A percentile compares a stretch with the other conserved stretches of the same genome.
Evolutionary conservation across 2,888 invertebrate species (phyloP).

Genomic region (Drepana falcataria): DNA sequence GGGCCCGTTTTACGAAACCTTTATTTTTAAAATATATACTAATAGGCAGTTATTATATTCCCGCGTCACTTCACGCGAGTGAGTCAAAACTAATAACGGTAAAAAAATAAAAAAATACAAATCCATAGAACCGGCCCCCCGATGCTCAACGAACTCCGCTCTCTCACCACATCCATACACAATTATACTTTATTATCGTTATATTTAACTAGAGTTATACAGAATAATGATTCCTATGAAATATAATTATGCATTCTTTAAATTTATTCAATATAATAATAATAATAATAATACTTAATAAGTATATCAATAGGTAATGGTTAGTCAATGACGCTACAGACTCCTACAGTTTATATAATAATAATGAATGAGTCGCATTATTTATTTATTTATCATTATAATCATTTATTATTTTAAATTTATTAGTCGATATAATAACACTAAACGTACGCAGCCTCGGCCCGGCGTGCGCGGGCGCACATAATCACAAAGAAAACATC

Average conservation of each 20-base stretch:
- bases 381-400: constrained; percentile 60
- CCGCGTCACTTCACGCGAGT: constrained; percentile 70
- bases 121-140: constrained; percentile 73
- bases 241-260: constrained; percentile 80
- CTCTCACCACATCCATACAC: constrained; percentile 46
- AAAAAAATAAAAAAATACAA: constrained; percentile 79
- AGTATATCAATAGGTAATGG: constrained; percentile 76
- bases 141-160: constrained; percentile 43
- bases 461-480: constrained; percentile 53
- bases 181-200: constrained; percentile 73
- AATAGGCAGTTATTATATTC: constrained; percentile 74
- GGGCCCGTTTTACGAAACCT: constrained; percentile 72
- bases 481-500: constrained; percentile 76
- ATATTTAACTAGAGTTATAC: constrained; percentile 80
- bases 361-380: constrained; percentile 76
- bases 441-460: constrained; percentile 71
- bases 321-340: constrained; percentile 76
- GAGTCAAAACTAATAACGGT: constrained; percentile 74
- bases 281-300: constrained; percentile 79
- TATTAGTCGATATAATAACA: constrained; percentile 71
- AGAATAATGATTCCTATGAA: constrained; percentile 80
- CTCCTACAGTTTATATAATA: constrained; percentile 74
- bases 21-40: constrained; percentile 78
- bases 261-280: constrained; percentile 78
- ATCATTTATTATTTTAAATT: constrained; percentile 66